Percentiles rank a stretch among this genome's conserved stretches.
Conservation (phyloP, 2,888 invertebrate species). For the Synergus gifuensis region DNA sequence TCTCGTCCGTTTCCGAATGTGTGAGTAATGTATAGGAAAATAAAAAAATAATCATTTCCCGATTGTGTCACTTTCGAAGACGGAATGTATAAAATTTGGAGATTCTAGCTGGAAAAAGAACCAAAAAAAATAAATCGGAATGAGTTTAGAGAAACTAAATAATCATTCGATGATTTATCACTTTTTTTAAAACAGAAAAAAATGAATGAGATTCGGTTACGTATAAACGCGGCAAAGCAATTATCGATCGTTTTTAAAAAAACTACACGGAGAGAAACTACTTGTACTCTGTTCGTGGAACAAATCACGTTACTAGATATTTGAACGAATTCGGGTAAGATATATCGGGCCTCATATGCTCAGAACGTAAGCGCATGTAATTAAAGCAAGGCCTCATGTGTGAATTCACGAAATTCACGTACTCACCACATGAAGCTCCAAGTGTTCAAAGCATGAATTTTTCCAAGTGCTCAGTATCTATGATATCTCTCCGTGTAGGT, state of each 20-base stretch:
- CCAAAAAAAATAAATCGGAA: constrained; percentile 9
- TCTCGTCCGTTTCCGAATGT: neutral
- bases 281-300: too few species aligned
- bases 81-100: constrained; percentile 31
- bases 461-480: too few species aligned
- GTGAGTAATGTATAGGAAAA: neutral
- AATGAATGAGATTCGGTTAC: constrained; percentile 2
- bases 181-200: neutral
- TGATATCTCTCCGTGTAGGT: neutral
- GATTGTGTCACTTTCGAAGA: neutral
- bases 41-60: constrained; percentile 13
- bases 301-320: too few species aligned
- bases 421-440: too few species aligned
- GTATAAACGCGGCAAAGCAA: neutral
- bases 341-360: too few species aligned
- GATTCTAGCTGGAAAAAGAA: constrained; percentile 5
- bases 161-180: constrained; percentile 10
- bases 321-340: too few species aligned
- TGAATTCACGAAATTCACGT: too few species aligned
- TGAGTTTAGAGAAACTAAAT: neutral
- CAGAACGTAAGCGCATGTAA: too few species aligned
- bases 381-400: too few species aligned
- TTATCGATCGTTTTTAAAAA: neutral
- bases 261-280: neutral
- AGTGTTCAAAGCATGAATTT: too few species aligned